Conservation (phyloP, 1,140 invertebrate genomes). For the Andricus grossulariae region DNA sequence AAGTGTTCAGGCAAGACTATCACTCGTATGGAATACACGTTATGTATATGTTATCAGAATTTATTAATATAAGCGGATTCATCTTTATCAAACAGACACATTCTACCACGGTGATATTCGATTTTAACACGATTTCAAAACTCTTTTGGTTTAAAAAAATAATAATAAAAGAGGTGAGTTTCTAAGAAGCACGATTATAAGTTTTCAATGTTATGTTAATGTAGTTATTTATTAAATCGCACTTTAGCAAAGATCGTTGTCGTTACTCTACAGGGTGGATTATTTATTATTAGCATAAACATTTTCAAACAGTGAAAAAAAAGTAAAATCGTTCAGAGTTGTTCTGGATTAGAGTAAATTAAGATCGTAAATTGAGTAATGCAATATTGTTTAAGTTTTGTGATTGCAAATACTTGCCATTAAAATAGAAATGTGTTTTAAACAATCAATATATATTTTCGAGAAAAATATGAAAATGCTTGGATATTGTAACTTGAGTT, state of each 20-base stretch:
- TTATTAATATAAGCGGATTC: slow-evolving; percentile 58
- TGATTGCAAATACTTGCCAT: no score
- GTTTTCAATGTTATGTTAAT: slow-evolving; percentile 53
- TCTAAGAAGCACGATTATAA: slow-evolving; percentile 43
- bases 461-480: no score
- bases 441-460: no score
- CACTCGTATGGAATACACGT: slow-evolving; percentile 59
- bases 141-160: background rate
- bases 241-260: slow-evolving; percentile 40
- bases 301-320: background rate
- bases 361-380: no score
- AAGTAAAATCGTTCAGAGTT: no score
- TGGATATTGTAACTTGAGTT: no score
- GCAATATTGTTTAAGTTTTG: no score
- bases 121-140: slow-evolving; percentile 42
- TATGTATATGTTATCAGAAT: slow-evolving; percentile 65
- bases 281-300: background rate
- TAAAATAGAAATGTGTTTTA: no score
- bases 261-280: background rate
- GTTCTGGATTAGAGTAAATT: no score
- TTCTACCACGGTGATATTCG: slow-evolving; percentile 57
- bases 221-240: slow-evolving; percentile 59
- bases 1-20: slow-evolving; percentile 60
- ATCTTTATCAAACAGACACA: slow-evolving; percentile 65
- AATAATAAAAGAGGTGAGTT: background rate